Base-by-base conservation (phyloP, 2,888 invertebrate genomes). In the Dasysyrphus albostriatus region DNA sequence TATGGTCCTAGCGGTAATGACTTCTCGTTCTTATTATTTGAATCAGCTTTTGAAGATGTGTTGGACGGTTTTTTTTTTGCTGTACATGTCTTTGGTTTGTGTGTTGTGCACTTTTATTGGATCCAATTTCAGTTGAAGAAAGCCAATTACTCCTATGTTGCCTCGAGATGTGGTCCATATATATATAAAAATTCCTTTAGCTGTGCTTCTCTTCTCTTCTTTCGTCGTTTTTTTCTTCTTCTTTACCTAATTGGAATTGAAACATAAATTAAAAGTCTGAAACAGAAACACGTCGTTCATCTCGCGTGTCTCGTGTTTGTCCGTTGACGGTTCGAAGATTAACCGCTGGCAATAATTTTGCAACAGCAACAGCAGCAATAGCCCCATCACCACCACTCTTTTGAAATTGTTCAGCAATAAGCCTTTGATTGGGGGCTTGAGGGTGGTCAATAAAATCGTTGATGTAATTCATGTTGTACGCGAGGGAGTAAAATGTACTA, bases 231-330 rank as follows among this genome's bases (percentile, higher is more conserved):
- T 54, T 51, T 51, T 37, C 88, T 89, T 89, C 88, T 90, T 54
- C 54, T 88, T 83, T 88, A 89, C 90, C 91, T 92, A 92, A 92
- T 92, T 92, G 92, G 91, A 91, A 92, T 91, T 90, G 92, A 92
- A 92, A 92, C 92, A 92, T 92, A 92, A 92, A 92, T 92, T 92
- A 92, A 92, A 91, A 91, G 91, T 91, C 92, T 90, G 90, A 90
- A 91, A 70, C 67, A 80, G 78, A 88, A 78, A 69, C 81, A 81
- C 75, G 83, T 82, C 81, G 80, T 84, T 87, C 82, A 74, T 79
- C 76, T 88, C 78, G 88, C 78, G 88, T 88, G 82, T 85, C 85
- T 82, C 56, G 84, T 74, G 82, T 49, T 75, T 61, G 61, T 80
- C 84, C 72, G 65, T 34, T 87, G 87, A 87, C 83, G 75, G 88